A percentile compares a stretch with the other conserved stretches of the same genome.
These are phyloP conservation scores for Sebastolobus altivelis DNA, from an alignment of 2,797 vertebrate genomes.

Conservation along the genomic window DNA sequence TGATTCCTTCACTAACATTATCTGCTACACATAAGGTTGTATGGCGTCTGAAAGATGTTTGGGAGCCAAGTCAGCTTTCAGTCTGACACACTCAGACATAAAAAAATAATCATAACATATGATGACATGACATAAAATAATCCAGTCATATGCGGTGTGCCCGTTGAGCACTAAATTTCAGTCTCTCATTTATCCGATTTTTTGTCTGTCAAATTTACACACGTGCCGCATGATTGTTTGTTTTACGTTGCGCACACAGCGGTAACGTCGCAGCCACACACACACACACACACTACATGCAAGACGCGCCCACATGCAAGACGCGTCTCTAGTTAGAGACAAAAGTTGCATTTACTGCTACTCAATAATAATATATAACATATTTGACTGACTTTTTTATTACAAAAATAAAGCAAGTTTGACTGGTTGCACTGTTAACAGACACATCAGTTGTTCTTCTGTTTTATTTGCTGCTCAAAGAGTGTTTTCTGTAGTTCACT, in stretches of 20 bases:
- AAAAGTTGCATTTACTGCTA: constrained; percentile 1
- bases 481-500: no score
- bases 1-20: constrained; percentile 1
- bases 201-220: no score
- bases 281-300: not conserved
- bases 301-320: no score
- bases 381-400: not conserved
- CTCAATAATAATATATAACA: not conserved
- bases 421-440: no score
- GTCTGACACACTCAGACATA: not conserved
- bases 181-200: no score
- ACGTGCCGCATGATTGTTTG: no score
- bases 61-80: not conserved
- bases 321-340: not conserved
- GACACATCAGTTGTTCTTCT: no score
- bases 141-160: not conserved
- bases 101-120: no score
- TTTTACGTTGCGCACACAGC: no score
- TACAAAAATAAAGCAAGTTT: no score
- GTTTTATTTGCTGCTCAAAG: no score
- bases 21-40: not conserved
- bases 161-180: not conserved
- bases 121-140: constrained; percentile 17
- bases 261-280: not conserved
- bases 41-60: not conserved